Evolutionary conservation across 2,797 vertebrate species (phyloP).

Genomic region (Crenichthys baileyi): DNA sequence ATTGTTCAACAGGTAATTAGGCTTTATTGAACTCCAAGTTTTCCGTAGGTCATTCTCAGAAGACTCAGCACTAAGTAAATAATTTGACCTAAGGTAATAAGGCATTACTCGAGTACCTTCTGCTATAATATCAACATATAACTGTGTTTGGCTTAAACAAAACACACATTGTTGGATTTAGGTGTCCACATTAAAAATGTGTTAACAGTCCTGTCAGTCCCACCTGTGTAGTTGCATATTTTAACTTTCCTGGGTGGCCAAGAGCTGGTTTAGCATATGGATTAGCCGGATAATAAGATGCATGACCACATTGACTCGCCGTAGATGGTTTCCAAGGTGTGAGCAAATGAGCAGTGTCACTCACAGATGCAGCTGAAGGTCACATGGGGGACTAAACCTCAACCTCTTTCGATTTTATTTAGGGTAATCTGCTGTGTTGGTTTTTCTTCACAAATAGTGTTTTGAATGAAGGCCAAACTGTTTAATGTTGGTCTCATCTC

Average conservation of each 20-base stretch:
- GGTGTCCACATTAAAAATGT: slow-evolving; percentile 25
- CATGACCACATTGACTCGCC: slow-evolving; percentile 20
- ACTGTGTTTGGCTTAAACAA: not conserved
- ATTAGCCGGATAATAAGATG: slow-evolving; percentile 56
- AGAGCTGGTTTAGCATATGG: slow-evolving; percentile 53
- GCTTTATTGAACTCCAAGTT: too few relatives aligned
- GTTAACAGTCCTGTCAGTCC: slow-evolving; percentile 52
- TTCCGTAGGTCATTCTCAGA: too few relatives aligned
- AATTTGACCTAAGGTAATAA: not conserved
- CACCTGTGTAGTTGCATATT: slow-evolving; percentile 57
- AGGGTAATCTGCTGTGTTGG: not conserved
- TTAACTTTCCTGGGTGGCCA: slow-evolving; percentile 39
- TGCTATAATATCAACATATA: not conserved
- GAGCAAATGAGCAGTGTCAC: slow-evolving; percentile 16
- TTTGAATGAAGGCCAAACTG: not conserved
- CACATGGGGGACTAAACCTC: not conserved
- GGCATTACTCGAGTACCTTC: not conserved
- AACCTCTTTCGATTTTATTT: not conserved
- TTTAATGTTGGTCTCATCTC: not conserved
- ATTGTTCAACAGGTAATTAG: not conserved
- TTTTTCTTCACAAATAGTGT: not conserved
- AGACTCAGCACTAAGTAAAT: not conserved
- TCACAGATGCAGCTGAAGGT: slow-evolving; percentile 1
- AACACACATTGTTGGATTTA: slow-evolving; percentile 1
- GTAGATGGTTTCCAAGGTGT: not conserved